A percentile compares a stretch with the other conserved stretches of the same genome.
These are phyloP conservation scores for Cranoglanis bouderius DNA, from an alignment of 2,113 vertebrate species.

Conservation along the genomic window DNA sequence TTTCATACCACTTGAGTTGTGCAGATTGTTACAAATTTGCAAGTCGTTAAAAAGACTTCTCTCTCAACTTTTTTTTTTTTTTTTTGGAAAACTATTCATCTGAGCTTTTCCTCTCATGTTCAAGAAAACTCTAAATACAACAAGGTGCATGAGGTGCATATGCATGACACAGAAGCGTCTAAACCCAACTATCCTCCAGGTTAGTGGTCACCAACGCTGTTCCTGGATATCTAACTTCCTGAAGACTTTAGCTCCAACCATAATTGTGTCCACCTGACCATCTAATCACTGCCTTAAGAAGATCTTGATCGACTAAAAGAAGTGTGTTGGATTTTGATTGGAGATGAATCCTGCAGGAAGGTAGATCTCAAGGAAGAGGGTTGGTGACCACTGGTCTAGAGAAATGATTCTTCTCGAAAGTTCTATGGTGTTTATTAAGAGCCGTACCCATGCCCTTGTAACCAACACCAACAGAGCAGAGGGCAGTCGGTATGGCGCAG, in stretches of 20 bases:
- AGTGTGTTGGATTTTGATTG: too few relatives aligned
- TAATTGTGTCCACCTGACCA: too few relatives aligned
- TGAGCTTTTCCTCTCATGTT: not conserved
- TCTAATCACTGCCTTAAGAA: too few relatives aligned
- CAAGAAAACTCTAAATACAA: not conserved
- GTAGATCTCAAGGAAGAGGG: too few relatives aligned
- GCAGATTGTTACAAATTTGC: not conserved
- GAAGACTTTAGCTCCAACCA: too few relatives aligned
- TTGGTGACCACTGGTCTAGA: not conserved
- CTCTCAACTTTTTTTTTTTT: not conserved
- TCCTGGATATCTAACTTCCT: too few relatives aligned
- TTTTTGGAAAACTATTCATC: not conserved
- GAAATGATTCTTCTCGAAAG: conserved; percentile 3
- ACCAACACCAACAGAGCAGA: conserved; percentile 40
- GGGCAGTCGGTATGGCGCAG: conserved; percentile 36
- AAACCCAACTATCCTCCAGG: not conserved
- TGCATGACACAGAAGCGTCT: not conserved
- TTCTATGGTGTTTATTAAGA: conserved; percentile 11
- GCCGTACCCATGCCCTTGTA: conserved; percentile 32
- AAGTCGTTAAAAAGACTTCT: not conserved
- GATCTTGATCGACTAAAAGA: too few relatives aligned
- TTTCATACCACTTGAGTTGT: not conserved
- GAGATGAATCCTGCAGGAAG: too few relatives aligned
- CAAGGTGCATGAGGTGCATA: not conserved
- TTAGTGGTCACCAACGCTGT: too few relatives aligned